Percentiles rank a stretch among this genome's conserved stretches.
These are phyloP conservation scores for Hemicrepidius hirtus DNA, from an alignment of 2,888 invertebrate species.

Conservation along the genomic window DNA sequence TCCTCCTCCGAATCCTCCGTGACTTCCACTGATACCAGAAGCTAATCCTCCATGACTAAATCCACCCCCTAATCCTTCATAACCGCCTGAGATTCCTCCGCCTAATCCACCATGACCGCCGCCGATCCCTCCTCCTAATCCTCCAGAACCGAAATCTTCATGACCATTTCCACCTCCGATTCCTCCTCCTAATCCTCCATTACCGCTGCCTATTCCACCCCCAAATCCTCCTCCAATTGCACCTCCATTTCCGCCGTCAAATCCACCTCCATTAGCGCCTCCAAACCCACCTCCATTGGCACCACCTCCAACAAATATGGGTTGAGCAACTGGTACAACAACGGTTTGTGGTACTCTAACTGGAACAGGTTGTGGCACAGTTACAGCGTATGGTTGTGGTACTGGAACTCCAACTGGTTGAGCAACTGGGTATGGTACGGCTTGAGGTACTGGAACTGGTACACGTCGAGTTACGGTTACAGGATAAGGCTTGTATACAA, in stretches of 20 bases:
- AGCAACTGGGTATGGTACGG: conserved; percentile 59
- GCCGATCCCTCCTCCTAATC: background rate
- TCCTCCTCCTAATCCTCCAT: conserved; percentile 16
- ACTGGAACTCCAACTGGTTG: conserved; percentile 58
- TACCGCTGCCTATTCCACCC: conserved; percentile 25
- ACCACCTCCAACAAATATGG: conserved; percentile 4
- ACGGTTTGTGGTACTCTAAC: conserved; percentile 66
- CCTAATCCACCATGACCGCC: conserved; percentile 33
- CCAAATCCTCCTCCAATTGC: conserved; percentile 45
- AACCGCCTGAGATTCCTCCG: conserved; percentile 34
- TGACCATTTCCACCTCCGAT: too few relatives aligned
- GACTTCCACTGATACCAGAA: conserved; percentile 3
- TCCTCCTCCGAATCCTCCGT: conserved; percentile 58
- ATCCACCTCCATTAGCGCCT: conserved; percentile 55
- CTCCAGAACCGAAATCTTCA: background rate
- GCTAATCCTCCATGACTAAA: too few relatives aligned
- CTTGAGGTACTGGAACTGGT: conserved; percentile 57
- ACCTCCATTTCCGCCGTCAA: conserved; percentile 50
- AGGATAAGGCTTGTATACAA: conserved; percentile 60
- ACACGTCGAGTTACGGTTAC: conserved; percentile 62
- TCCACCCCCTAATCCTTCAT: conserved; percentile 1
- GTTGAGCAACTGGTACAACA: conserved; percentile 67
- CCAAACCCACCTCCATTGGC: conserved; percentile 52
- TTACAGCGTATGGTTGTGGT: conserved; percentile 25
- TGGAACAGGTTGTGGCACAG: conserved; percentile 58